Conservation (phyloP, 2,113 vertebrate genomes). For the Anseranas semipalmata region DNA sequence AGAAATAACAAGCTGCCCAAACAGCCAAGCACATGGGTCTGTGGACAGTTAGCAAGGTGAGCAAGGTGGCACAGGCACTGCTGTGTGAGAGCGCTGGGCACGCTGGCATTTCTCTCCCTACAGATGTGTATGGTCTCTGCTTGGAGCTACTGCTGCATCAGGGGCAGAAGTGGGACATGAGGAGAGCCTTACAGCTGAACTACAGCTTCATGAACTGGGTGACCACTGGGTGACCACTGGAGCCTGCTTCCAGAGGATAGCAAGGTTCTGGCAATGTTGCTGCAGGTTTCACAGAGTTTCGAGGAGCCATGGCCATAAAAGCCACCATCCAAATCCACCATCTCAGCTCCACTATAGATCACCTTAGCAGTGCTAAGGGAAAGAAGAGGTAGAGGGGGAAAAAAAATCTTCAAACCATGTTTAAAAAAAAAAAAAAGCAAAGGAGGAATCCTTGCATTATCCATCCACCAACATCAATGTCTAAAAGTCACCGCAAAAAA, state of each 20-base stretch:
- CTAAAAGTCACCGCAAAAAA: not conserved
- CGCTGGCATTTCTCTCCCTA: not conserved
- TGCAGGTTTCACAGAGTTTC: not conserved
- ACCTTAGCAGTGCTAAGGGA: not conserved
- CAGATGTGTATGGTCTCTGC: fast-evolving
- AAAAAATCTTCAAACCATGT: not conserved
- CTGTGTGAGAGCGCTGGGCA: not conserved
- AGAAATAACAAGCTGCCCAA: not conserved
- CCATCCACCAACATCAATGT: not conserved
- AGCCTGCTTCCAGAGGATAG: not conserved
- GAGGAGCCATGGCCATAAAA: not conserved
- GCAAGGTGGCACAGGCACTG: not conserved
- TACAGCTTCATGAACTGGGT: not conserved
- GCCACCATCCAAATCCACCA: not conserved
- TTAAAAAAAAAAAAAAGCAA: not conserved
- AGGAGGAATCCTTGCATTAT: not conserved
- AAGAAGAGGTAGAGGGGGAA: not conserved
- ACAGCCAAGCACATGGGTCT: not conserved
- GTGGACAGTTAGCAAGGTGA: not conserved
- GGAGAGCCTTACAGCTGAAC: not conserved
- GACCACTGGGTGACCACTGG: not conserved
- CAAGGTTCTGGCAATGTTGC: not conserved
- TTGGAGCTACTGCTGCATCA: not conserved
- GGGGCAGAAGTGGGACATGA: fast-evolving
- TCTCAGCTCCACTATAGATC: not conserved